Percentiles rank a stretch among this genome's conserved stretches.
These are phyloP conservation scores for Plotosus lineatus DNA, from an alignment of 2,113 vertebrate species.

Conservation along the genomic window DNA sequence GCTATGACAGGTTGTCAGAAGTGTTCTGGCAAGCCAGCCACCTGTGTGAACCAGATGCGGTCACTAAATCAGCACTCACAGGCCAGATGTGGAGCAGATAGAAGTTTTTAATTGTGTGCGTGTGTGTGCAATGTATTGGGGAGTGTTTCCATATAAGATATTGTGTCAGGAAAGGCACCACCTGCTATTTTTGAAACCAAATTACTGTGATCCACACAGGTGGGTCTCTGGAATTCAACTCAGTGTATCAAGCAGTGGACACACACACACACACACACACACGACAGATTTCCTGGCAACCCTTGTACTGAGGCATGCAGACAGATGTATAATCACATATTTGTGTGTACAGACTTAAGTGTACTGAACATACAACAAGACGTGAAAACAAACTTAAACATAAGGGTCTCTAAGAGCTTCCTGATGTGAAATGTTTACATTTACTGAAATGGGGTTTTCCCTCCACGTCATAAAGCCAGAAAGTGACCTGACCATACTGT, in stretches of 20 bases:
- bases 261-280: constrained; percentile 20
- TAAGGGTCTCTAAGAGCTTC: not conserved
- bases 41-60: constrained; percentile 61
- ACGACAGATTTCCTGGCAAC: constrained; percentile 40
- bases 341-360: not conserved
- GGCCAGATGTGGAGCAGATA: constrained; percentile 49
- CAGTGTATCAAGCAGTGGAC: not conserved
- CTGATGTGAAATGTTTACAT: not conserved
- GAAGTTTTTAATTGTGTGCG: constrained; percentile 29
- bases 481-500: not conserved
- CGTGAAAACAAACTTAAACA: not conserved
- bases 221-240: not conserved
- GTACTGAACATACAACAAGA: not conserved
- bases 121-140: not conserved
- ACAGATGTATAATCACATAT: not conserved
- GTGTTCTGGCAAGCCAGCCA: constrained; percentile 37
- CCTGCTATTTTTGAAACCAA: constrained; percentile 19
- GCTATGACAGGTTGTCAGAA: constrained; percentile 53
- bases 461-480: constrained; percentile 28
- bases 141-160: constrained; percentile 25
- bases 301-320: constrained; percentile 26
- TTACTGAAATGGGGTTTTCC: constrained; percentile 12
- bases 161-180: not conserved
- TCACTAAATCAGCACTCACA: constrained; percentile 58
- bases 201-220: not conserved